phyloP scores from a whole-genome alignment of 2,888 invertebrate genomes.

The Megalurothrips usitatus region DNA sequence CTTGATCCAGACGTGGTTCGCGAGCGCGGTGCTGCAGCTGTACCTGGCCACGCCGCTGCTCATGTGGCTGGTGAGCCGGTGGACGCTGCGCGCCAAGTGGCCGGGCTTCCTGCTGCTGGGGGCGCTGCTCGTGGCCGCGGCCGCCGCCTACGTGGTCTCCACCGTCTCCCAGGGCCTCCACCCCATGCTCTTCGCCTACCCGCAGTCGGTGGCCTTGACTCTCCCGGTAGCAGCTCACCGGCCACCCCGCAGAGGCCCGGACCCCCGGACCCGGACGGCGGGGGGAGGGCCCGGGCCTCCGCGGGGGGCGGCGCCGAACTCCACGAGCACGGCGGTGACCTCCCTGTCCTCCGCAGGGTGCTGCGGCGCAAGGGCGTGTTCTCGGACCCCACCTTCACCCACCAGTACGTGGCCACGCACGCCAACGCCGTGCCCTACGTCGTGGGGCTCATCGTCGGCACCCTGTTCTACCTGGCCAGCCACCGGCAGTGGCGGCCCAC shows the following conservation, averaged over 20 bases:
- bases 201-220: background rate
- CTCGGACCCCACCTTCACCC: slow-evolving; percentile 29
- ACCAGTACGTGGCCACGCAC: slow-evolving; percentile 35
- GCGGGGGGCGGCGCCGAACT: no score
- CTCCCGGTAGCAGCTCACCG: no score
- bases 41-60: background rate
- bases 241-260: background rate
- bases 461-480: slow-evolving; percentile 32
- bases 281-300: no score
- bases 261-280: no score
- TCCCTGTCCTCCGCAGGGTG: background rate
- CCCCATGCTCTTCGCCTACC: background rate
- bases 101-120: slow-evolving; percentile 16
- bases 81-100: slow-evolving; percentile 7
- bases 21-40: background rate
- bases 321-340: background rate
- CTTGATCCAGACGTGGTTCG: slow-evolving; percentile 8
- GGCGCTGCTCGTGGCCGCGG: background rate
- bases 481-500: background rate
- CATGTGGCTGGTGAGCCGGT: slow-evolving; percentile 19
- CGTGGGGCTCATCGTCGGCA: slow-evolving; percentile 35
- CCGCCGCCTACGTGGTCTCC: background rate
- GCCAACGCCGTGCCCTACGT: slow-evolving; percentile 35
- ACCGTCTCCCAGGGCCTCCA: background rate
- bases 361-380: background rate